Base-by-base conservation (phyloP, 1,140 invertebrate genomes). In the Drosophila navojoa region DNA sequence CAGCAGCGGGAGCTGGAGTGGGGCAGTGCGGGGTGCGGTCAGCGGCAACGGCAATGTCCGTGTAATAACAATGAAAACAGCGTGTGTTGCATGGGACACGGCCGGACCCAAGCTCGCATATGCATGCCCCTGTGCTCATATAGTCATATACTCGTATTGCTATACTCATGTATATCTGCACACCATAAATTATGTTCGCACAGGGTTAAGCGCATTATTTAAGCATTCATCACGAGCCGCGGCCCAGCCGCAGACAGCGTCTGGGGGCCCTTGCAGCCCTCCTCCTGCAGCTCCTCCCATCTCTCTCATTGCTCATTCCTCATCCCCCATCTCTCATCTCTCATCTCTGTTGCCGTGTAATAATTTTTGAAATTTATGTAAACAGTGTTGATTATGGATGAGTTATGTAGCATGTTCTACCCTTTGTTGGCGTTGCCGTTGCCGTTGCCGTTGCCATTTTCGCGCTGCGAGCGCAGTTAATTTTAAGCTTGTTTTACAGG, bases 311-410 rank as follows among this genome's bases (percentile, higher is more conserved):
- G n/a, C n/a, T n/a, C n/a, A n/a, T n/a, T n/a, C n/a, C n/a, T n/a
- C 32, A 10, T 7, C 6, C 6, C 32, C 10, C 32, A 32, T 7
- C 32, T 32, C 32, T 5, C 69, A 44, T 32, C 57, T 59, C 62
- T 72, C 70, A 68, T 67, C 63, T 32, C 7, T 72, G 71, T 75
- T 61, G 79, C 79, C 71, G 82, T 81, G 82, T 86, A 86, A 86
- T 87, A 84, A 89, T 87, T 87, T 89, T 84, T 89, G 80, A 84
- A 89, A 89, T 89, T 89, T 89, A 89, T 89, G 84, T 89, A 89
- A 89, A 89, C 84, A 89, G 84, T 89, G 84, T 89, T 89, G 84
- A 89, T 89, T 89, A 89, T 89, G 84, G 84, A 89, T 89, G 84
- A 89, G 84, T 89, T 89, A 89, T 89, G 84, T 89, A 80, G 79